Evolutionary conservation across 2,797 vertebrate genomes (phyloP), one percentile per base, ranked within the genome.

Genomic region (Myripristis murdjan): DNA sequence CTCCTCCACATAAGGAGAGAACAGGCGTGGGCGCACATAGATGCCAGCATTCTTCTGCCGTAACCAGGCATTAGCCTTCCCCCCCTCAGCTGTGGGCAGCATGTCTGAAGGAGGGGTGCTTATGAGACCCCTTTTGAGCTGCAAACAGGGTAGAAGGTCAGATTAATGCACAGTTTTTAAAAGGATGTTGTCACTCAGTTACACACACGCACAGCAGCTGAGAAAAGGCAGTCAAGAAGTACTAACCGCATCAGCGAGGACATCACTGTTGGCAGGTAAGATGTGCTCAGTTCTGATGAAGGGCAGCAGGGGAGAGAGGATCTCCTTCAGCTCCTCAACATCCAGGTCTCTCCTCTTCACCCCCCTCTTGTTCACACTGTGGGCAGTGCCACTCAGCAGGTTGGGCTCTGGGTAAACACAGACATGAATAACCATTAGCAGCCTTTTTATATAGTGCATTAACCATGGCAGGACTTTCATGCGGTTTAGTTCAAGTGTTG

Each of bases 91-190:
- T 6, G 95, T 97, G 79, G 98, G 98, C 65, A 99, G 93, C 97
- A 99, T 99, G 90, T 99, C 98, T 85, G 96, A 97, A 70, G 98
- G 98, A 84, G 98, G 98, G 71, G 97, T 99, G 92, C 98, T 98
- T 85, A 99, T 98, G 93, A 99, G 94, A 87, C 98, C 97, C 85
- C 98, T 95, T 92, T 99, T 99, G 90, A 98, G 96, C 98, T 99
- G 94, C 80, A 80, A 75, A 85, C 61, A 82, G 68, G 56, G 46
- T 18, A 12, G 64, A 67, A 58, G 72, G 49, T 37, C 8, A 44
- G 51, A 71, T 89, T 75, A 86, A 65, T 79, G 53, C 46, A 78
- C 14, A 31, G 26, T 62, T 55, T 39, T 51, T 63, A n/a, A 70
- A 70, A n/a, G 54, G 79, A 80, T 59, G 75, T 58, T 15, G 2